Evolutionary conservation across 2,113 vertebrate species (phyloP).

Genomic region (Zingel zingel): DNA sequence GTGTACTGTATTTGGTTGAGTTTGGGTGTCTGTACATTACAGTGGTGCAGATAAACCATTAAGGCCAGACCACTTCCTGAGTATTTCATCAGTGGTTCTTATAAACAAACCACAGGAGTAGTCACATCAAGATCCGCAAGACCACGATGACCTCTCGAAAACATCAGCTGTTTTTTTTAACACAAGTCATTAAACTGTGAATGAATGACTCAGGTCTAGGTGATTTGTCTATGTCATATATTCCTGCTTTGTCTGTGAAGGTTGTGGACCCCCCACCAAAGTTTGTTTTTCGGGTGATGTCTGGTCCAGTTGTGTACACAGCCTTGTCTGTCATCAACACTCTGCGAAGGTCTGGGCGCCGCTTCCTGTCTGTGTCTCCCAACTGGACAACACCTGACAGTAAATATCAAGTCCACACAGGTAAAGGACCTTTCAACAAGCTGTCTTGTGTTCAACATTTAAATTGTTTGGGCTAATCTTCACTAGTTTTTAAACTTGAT

Average conservation of each 20-base stretch:
- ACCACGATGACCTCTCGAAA: background rate
- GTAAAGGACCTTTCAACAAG: conserved; percentile 79
- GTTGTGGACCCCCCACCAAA: conserved; percentile 89
- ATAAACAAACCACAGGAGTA: conserved; percentile 54
- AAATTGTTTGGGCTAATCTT: background rate
- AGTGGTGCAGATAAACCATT: conserved; percentile 14
- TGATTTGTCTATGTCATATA: background rate
- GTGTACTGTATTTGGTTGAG: background rate
- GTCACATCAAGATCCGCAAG: conserved; percentile 23
- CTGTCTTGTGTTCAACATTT: background rate
- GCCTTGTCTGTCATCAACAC: conserved; percentile 92
- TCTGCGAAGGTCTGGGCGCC: conserved; percentile 84
- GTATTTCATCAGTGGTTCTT: conserved; percentile 56
- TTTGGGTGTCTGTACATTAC: background rate
- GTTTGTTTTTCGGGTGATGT: conserved; percentile 92
- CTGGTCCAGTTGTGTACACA: conserved; percentile 92
- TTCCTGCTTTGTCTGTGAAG: conserved; percentile 73
- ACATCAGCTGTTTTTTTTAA: conserved; percentile 16
- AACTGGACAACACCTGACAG: conserved; percentile 85
- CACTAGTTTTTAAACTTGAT: background rate
- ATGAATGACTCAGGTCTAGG: background rate
- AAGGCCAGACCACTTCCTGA: conserved; percentile 48
- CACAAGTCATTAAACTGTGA: background rate
- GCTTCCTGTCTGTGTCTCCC: conserved; percentile 88
- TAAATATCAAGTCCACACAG: conserved; percentile 93